Conservation (phyloP, 2,113 vertebrate species). For the Lepisosteus osseus region DNA sequence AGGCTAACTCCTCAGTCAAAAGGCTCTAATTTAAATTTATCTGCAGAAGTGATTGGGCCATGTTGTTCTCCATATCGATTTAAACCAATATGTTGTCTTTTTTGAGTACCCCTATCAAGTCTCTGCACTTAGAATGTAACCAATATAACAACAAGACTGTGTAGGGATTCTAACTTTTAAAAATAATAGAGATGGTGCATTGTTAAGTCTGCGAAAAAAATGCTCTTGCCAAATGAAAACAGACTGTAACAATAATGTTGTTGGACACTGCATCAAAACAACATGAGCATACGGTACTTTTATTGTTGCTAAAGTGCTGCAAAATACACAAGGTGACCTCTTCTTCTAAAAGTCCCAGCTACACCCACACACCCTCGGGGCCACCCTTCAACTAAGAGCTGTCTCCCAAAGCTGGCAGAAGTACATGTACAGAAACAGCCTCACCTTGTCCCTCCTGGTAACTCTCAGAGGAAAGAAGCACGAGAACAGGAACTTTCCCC, state of each 20-base stretch:
- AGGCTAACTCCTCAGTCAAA: no score
- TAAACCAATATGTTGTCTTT: no score
- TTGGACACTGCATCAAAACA: no score
- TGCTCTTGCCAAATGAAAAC: not conserved
- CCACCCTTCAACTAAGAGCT: not conserved
- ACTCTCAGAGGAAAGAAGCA: conserved; percentile 72
- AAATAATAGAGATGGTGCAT: no score
- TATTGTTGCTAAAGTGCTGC: not conserved
- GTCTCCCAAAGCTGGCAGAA: not conserved
- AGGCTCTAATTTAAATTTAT: no score
- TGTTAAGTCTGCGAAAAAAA: not conserved
- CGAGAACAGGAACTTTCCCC: conserved; percentile 73
- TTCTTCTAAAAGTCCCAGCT: not conserved
- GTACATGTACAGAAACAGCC: conserved; percentile 20
- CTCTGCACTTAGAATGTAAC: no score
- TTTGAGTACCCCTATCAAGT: no score
- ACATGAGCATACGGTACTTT: not conserved
- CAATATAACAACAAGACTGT: no score
- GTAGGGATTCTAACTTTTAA: no score
- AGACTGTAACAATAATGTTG: not conserved
- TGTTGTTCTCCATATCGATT: no score
- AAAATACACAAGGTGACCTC: conserved; percentile 19
- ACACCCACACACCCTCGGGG: no score
- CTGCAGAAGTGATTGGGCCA: no score
- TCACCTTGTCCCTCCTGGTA: conserved; percentile 57